Percentiles rank a stretch among this genome's conserved stretches.
These are phyloP conservation scores for Unio delphinus DNA, from an alignment of 2,888 invertebrate species.

Conservation along the genomic window DNA sequence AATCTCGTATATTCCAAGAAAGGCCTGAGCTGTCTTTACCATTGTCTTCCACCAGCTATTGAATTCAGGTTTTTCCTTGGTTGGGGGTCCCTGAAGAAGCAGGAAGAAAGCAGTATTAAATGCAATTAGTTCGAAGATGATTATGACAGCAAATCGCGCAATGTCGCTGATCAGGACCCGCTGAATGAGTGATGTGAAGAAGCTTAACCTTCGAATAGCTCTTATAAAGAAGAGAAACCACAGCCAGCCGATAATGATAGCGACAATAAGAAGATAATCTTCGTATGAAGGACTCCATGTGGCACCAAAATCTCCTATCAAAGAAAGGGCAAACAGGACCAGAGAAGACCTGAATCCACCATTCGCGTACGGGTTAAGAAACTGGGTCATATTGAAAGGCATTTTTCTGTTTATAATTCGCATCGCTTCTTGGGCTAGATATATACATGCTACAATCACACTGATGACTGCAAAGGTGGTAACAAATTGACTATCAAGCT, in stretches of 20 bases:
- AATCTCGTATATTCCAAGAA: too few relatives aligned
- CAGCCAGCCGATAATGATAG: too few relatives aligned
- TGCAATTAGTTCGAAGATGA: constrained; percentile 41
- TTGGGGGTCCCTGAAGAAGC: constrained; percentile 31
- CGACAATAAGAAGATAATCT: too few relatives aligned
- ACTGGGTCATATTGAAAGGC: constrained; percentile 16
- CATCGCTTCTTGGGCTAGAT: constrained; percentile 18
- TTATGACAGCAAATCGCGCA: constrained; percentile 42
- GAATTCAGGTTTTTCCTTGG: constrained; percentile 20
- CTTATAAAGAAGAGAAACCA: too few relatives aligned
- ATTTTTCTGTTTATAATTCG: constrained; percentile 16
- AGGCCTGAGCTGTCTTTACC: constrained; percentile 14
- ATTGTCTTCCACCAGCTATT: constrained; percentile 39
- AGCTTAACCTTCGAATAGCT: constrained; percentile 41
- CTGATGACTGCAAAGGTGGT: constrained; percentile 17
- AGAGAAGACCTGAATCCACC: constrained; percentile 41
- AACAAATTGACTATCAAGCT: constrained; percentile 20
- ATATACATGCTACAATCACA: constrained; percentile 24
- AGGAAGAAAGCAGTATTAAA: constrained; percentile 53
- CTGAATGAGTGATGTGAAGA: constrained; percentile 54
- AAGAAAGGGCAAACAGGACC: constrained; percentile 28
- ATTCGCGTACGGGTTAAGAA: constrained; percentile 36
- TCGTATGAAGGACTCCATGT: too few relatives aligned
- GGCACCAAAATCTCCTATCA: too few relatives aligned
- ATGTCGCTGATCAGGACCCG: constrained; percentile 45